phyloP scores from a whole-genome alignment of 2,888 invertebrate species.

The Serrognathus titanus region DNA sequence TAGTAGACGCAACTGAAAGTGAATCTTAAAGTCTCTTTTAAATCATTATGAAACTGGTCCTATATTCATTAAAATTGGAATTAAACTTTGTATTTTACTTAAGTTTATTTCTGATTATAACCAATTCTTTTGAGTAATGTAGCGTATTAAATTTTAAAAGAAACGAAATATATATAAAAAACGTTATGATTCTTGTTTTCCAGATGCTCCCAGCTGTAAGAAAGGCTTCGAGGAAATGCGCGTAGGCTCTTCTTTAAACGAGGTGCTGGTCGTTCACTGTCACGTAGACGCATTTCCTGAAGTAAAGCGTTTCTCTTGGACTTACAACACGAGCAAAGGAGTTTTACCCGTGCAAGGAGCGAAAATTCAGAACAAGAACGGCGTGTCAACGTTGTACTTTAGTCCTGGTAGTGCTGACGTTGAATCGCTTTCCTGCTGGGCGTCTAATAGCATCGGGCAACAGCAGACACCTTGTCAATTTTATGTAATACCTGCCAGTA shows the following conservation, averaged over 20 bases:
- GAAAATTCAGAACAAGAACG: slow-evolving; percentile 53
- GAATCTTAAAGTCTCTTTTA: no score
- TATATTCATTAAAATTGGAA: no score
- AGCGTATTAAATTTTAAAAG: no score
- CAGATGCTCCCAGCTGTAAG: slow-evolving; percentile 76
- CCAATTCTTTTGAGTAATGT: no score
- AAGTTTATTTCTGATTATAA: no score
- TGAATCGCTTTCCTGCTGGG: slow-evolving; percentile 85
- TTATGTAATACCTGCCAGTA: slow-evolving; percentile 78
- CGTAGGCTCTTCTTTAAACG: slow-evolving; percentile 69
- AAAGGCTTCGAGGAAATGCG: slow-evolving; percentile 68
- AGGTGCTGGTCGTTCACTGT: slow-evolving; percentile 71
- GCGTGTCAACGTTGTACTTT: slow-evolving; percentile 56
- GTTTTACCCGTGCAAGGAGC: slow-evolving; percentile 69
- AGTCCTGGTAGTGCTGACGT: slow-evolving; percentile 60
- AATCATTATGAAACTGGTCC: no score
- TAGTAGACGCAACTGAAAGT: no score
- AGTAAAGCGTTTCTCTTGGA: slow-evolving; percentile 76
- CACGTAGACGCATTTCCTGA: slow-evolving; percentile 78
- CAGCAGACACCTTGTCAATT: slow-evolving; percentile 79
- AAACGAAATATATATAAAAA: no score
- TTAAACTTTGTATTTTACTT: no score
- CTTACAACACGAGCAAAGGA: slow-evolving; percentile 72
- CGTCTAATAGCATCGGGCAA: slow-evolving; percentile 77
- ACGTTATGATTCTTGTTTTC: not conserved